phyloP scores from a whole-genome alignment of 2,113 vertebrate species.

The Eulacestoma nigropectus region DNA sequence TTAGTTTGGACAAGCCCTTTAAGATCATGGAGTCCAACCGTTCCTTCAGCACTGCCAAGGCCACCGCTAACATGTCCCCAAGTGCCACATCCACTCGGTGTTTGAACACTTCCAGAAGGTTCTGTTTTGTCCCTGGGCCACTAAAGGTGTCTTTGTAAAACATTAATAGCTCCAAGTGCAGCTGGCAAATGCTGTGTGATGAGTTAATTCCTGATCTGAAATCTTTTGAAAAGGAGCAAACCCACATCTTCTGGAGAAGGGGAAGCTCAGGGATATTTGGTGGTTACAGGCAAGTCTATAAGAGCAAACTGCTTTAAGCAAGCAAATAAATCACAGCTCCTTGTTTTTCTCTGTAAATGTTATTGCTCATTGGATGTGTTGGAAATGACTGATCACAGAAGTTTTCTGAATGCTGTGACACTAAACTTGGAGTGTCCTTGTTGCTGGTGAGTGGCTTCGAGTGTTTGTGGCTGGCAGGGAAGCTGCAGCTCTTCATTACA shows the following conservation, averaged over 20 bases:
- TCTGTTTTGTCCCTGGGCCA: neutral
- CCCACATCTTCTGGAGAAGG: neutral
- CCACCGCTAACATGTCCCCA: neutral
- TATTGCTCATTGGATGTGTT: neutral
- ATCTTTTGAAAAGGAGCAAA: neutral
- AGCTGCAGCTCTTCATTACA: neutral
- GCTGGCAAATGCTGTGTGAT: neutral
- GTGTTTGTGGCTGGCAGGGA: neutral
- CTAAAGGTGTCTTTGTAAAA: neutral
- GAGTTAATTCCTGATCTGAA: neutral
- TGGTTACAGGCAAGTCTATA: neutral
- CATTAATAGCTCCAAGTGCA: neutral
- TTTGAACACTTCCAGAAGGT: neutral
- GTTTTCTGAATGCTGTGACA: neutral
- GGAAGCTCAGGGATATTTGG: neutral
- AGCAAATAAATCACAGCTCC: neutral
- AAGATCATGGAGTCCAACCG: neutral
- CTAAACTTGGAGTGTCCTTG: neutral
- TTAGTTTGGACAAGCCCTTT: neutral
- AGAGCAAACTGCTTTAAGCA: neutral
- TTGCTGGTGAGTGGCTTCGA: neutral
- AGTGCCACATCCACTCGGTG: neutral
- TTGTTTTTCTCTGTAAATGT: neutral
- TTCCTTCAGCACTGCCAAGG: neutral
- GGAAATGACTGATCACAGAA: neutral